A percentile compares a stretch with the other conserved stretches of the same genome.
Evolutionary conservation across 2,113 vertebrate species (phyloP).

Genomic region (Propithecus coquereli): DNA sequence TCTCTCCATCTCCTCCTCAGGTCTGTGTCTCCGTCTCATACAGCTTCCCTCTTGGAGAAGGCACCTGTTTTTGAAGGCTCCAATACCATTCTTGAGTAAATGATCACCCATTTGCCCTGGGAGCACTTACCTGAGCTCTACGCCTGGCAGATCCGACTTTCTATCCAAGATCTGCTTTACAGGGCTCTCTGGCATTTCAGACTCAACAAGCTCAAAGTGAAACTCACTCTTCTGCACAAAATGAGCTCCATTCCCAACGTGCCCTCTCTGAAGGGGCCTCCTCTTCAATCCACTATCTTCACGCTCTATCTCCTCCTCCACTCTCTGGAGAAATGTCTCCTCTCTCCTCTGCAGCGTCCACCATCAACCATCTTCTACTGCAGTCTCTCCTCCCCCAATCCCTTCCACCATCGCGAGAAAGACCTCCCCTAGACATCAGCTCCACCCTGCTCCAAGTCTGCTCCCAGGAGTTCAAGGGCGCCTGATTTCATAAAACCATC

Average conservation of each 20-base stretch:
- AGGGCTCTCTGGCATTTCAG: neutral
- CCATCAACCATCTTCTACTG: neutral
- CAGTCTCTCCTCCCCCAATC: neutral
- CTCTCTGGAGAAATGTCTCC: neutral
- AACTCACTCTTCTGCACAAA: neutral
- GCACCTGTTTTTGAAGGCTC: neutral
- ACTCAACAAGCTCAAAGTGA: neutral
- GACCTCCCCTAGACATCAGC: neutral
- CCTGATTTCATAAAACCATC: neutral
- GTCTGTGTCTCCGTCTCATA: neutral
- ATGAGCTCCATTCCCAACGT: neutral
- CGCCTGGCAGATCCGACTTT: neutral
- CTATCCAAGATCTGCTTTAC: neutral
- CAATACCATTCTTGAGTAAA: neutral
- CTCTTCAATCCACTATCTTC: no score
- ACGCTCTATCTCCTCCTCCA: neutral
- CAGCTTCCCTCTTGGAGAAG: neutral
- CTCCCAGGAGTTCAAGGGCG: neutral
- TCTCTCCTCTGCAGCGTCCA: neutral
- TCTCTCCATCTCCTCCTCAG: neutral
- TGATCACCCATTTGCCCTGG: rapidly evolving
- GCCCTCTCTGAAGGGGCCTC: neutral
- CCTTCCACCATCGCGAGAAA: neutral
- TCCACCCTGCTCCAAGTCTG: neutral
- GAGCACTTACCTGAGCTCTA: neutral